These are phyloP conservation scores for Stegophylla sp. DNA, from an alignment of 2,888 invertebrate species.

Conservation along the genomic window DNA sequence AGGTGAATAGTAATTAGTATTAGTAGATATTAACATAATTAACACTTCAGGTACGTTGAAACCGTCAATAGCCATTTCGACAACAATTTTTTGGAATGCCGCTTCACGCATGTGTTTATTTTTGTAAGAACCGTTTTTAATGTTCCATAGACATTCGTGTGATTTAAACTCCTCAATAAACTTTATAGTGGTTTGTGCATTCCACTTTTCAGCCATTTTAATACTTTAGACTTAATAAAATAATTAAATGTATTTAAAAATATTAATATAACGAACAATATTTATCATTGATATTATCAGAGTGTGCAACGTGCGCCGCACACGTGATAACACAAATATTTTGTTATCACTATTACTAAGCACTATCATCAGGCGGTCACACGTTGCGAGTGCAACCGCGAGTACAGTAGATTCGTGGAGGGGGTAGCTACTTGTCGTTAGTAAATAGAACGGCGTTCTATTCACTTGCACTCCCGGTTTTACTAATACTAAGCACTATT, in stretches of 20 bases:
- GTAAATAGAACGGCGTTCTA: constrained; percentile 8
- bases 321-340: constrained; percentile 22
- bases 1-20: constrained; percentile 9
- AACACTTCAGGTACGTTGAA: constrained; percentile 62
- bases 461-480: not conserved
- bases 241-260: constrained; percentile 36
- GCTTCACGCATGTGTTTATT: constrained; percentile 29
- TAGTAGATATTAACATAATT: constrained; percentile 8
- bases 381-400: too few species aligned
- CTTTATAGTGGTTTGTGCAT: constrained; percentile 42
- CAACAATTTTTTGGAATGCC: constrained; percentile 29
- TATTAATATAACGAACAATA: constrained; percentile 35
- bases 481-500: constrained; percentile 8
- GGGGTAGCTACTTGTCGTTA: constrained; percentile 8
- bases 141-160: constrained; percentile 44
- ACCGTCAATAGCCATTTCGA: constrained; percentile 60
- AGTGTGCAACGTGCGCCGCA: constrained; percentile 15
- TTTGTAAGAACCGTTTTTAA: constrained; percentile 24
- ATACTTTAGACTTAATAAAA: not conserved
- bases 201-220: constrained; percentile 48
- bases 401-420: too few species aligned
- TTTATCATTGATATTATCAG: constrained; percentile 41
- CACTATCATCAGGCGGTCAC: constrained; percentile 2
- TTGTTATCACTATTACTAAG: too few species aligned
- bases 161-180: constrained; percentile 41